Evolutionary conservation across 2,888 invertebrate species (phyloP), one percentile per base, ranked within the genome.

Genomic region (Drosophila atripex): DNA sequence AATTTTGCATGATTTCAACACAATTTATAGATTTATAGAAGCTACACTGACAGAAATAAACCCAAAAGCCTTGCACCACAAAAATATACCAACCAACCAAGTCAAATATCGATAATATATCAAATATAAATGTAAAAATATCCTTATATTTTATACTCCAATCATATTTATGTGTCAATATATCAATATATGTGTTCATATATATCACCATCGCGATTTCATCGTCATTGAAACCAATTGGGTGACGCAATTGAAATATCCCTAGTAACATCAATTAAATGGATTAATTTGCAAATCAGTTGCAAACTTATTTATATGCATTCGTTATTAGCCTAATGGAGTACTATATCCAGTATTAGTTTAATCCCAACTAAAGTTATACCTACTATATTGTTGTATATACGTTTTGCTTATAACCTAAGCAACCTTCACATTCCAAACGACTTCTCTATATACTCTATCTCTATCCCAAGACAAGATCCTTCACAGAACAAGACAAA

Each of bases 71-170:
- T 21, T 7, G 35, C 76, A 68, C 68, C 39, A 73, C 78, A 80
- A 83, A 83, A 86, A 83, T 83, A 80, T 86, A 86, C 80, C 84
- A 83, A 80, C 71, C 52, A 80, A 30, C 57, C 63, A n/a, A n/a
- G 52, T 47, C 23, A 32, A 56, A 50, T n/a, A 71, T 38, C 38
- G 52, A 30, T 32, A 14, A 45, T 39, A 58, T 59, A 66, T 55
- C 21, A 59, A 64, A 56, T 51, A 39, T 60, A 38, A 41, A 54
- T 51, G 35, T 35, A 35, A 5, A 35, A 35, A 60, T 66, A 60
- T 52, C 23, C 58, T 18, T 45, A 63, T 51, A 35, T 49, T 51
- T 46, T 51, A 54, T 54, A 39, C 38, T 54, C 45, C 54, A 54
- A 46, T 39, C 30, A 70, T 35, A 28, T 28, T 12, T 41, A 43